Evolutionary conservation across 2,113 vertebrate species (phyloP), one percentile per base, ranked within the genome.

Genomic region (Ictalurus furcatus): DNA sequence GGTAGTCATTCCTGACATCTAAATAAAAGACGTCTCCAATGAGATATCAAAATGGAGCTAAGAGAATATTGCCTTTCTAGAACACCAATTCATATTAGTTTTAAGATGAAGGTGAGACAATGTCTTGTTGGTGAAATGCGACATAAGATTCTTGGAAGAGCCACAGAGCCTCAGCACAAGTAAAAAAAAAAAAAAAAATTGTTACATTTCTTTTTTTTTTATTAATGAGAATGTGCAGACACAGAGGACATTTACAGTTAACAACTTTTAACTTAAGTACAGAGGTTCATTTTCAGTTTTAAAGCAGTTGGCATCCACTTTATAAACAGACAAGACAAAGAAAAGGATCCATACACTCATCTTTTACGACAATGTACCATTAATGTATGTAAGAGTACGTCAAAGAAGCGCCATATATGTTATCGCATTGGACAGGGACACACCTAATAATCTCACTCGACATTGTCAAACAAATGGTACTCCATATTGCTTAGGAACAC

Each of bases 401-500:
- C 96, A 97, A 97, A 96, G 96, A 98, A 98, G 97, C 97, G 95
- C 97, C 96, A 95, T 96, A 97, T 96, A 96, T 95, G 96, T 97
- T 97, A 91, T 96, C 87, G 97, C 96, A 96, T 97, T 96, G 95
- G 96, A 97, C 96, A 97, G 96, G 96, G 97, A 97, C 96, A 97
- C 97, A 96, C 96, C 96, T 97, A 98, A 96, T 97, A 96, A 96
- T 97, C 95, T 97, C 96, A 96, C 96, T 96, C 96, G 96, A 98
- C 96, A 95, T 96, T 96, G 95, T 97, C 97, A 97, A 98, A 98
- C 97, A 96, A 96, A 98, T 96, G 97, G 96, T 97, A 98, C 96
- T 98, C 97, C 97, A 98, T 98, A 98, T 99, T 98, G 98, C 98
- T 99, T 98, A 97, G 97, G 97, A 98, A 99, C 98, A 98, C 97